phyloP scores from a whole-genome alignment of 2,113 vertebrate genomes.

The Equus quagga region DNA sequence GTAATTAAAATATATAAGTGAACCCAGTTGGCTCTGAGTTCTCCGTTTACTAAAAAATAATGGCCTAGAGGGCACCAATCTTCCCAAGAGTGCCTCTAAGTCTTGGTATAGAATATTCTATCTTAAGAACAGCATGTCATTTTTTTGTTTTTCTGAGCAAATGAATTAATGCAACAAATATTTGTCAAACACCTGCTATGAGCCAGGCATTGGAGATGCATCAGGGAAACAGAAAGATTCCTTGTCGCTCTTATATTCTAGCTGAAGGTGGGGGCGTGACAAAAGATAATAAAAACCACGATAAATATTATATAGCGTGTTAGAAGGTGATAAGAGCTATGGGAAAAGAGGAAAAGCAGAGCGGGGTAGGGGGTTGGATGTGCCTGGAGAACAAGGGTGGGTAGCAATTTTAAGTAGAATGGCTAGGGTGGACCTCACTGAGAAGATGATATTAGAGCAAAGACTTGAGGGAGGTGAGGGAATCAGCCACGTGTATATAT shows the following conservation, averaged over 20 bases:
- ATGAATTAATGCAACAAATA: background rate
- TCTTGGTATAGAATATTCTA: background rate
- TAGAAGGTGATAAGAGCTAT: background rate
- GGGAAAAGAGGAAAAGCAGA: background rate
- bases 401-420: background rate
- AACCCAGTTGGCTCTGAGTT: background rate
- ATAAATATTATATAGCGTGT: background rate
- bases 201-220: background rate
- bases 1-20: slow-evolving; percentile 1
- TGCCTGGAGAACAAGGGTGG: background rate
- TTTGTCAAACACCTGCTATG: background rate
- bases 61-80: background rate
- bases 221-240: background rate
- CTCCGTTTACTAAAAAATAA: background rate
- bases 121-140: background rate
- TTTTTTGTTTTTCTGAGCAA: background rate
- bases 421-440: background rate
- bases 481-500: background rate
- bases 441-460: background rate
- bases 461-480: background rate
- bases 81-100: background rate
- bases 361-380: background rate
- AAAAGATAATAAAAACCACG: background rate
- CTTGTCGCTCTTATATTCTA: background rate
- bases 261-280: background rate